phyloP scores from a whole-genome alignment of 2,888 invertebrate genomes.

The Epsilonema sp. region DNA sequence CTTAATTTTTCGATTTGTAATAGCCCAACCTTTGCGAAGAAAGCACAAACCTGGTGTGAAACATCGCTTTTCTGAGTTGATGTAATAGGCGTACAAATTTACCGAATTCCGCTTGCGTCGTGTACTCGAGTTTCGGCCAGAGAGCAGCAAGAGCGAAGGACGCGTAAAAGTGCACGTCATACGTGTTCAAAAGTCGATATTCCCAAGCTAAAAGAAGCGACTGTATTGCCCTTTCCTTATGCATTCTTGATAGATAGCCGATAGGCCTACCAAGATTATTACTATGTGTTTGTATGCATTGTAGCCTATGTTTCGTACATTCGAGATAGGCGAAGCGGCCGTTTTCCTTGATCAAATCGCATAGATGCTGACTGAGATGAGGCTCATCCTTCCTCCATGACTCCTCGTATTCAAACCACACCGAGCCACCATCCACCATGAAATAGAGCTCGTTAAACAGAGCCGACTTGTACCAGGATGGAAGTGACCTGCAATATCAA shows the following conservation, averaged over 20 bases:
- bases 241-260: no score
- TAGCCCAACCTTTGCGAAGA: no score
- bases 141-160: conserved; percentile 68
- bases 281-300: not conserved
- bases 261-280: not conserved
- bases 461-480: conserved; percentile 84
- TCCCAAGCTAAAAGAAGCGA: conserved; percentile 47
- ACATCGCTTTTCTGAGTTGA: no score
- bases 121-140: conserved; percentile 70
- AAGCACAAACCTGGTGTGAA: no score
- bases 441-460: conserved; percentile 86
- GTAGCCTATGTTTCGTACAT: conserved; percentile 34
- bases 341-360: conserved; percentile 39
- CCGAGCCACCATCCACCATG: conserved; percentile 69
- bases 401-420: conserved; percentile 50
- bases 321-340: conserved; percentile 79
- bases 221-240: no score
- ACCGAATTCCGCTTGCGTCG: conserved; percentile 33
- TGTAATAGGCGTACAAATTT: conserved; percentile 2
- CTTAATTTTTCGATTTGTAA: no score
- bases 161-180: conserved; percentile 89
- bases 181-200: conserved; percentile 87
- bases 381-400: conserved; percentile 14
- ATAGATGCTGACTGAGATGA: conserved; percentile 19
- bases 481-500: conserved; percentile 41